Evolutionary conservation across 37 sponge, comb jelly and placozoan species (phyloP).

Genomic region (Halisarca cf. caerulea): DNA sequence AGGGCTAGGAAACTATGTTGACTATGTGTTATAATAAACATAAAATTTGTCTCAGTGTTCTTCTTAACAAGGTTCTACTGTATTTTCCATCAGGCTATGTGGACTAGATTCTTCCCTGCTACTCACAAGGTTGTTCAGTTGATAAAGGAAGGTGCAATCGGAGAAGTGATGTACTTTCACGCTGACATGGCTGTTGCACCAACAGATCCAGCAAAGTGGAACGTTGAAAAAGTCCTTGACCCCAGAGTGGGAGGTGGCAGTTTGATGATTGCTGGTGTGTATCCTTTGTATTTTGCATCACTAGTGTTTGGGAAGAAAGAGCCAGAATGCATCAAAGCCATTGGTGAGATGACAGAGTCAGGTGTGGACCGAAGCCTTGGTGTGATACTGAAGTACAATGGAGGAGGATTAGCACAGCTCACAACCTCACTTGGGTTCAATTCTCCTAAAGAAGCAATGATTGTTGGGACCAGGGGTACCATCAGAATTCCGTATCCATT

Average conservation of each 20-base stretch:
- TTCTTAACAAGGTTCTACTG: too few relatives aligned
- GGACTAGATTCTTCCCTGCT: slow-evolving; percentile 87
- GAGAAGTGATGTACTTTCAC: slow-evolving; percentile 64
- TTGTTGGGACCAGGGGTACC: slow-evolving; percentile 64
- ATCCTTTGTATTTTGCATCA: slow-evolving; percentile 59
- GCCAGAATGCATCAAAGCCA: slow-evolving; percentile 51
- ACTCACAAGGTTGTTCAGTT: slow-evolving; percentile 40
- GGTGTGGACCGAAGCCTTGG: slow-evolving; percentile 51
- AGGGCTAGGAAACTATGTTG: too few relatives aligned
- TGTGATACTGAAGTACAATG: slow-evolving; percentile 35
- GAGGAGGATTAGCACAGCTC: slow-evolving; percentile 57
- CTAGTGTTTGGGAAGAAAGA: slow-evolving; percentile 57
- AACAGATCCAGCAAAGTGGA: not conserved
- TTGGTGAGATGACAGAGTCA: slow-evolving; percentile 31
- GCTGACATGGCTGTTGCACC: slow-evolving; percentile 58
- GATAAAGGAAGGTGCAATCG: slow-evolving; percentile 62
- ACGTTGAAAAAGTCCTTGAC: slow-evolving; percentile 22
- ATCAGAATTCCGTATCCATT: slow-evolving; percentile 61
- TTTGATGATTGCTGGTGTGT: slow-evolving; percentile 72
- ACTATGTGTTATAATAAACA: too few relatives aligned
- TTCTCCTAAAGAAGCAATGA: slow-evolving; percentile 53
- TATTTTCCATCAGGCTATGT: slow-evolving; percentile 56
- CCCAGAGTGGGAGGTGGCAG: slow-evolving; percentile 74
- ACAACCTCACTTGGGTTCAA: slow-evolving; percentile 6
- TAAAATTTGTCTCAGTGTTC: too few relatives aligned